phyloP scores from a whole-genome alignment of 2,113 vertebrate species.

The Platichthys flesus region DNA sequence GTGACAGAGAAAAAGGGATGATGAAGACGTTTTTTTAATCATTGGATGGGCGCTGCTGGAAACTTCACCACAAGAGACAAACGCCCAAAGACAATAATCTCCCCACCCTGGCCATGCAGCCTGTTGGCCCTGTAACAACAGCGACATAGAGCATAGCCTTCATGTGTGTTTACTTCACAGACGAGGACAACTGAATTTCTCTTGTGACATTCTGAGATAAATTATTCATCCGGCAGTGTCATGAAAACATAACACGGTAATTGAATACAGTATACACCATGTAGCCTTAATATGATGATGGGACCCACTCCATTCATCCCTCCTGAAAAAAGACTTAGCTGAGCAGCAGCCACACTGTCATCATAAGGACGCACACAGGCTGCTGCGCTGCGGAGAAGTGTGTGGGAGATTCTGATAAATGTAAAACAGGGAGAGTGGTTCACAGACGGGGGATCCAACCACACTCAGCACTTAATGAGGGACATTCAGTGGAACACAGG shows the following conservation, averaged over 20 bases:
- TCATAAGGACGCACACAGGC: conserved; percentile 36
- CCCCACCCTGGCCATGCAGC: conserved; percentile 58
- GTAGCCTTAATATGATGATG: conserved; percentile 35
- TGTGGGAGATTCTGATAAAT: conserved; percentile 73
- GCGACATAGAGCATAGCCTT: conserved; percentile 57
- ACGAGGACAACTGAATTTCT: conserved; percentile 60
- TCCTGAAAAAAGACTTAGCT: conserved; percentile 32
- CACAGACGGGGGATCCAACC: conserved; percentile 69
- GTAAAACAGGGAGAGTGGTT: conserved; percentile 62
- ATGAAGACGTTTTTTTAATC: conserved; percentile 57
- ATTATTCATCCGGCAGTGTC: conserved; percentile 55
- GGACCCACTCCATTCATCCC: conserved; percentile 36
- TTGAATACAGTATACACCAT: conserved; percentile 37
- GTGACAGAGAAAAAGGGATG: conserved; percentile 64
- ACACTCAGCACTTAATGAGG: conserved; percentile 77
- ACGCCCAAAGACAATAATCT: conserved; percentile 70
- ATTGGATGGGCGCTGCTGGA: conserved; percentile 66
- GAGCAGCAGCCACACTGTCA: conserved; percentile 47
- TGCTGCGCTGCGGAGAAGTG: conserved; percentile 31
- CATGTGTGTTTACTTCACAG: conserved; percentile 62
- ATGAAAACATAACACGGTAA: conserved; percentile 60
- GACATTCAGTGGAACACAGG: conserved; percentile 73
- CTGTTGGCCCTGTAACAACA: conserved; percentile 69
- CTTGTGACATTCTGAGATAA: conserved; percentile 64
- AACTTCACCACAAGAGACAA: conserved; percentile 76